A percentile compares a stretch with the other conserved stretches of the same genome.
phyloP scores from a whole-genome alignment of 2,797 vertebrate genomes.

The Phrynocephalus guinanensis region DNA sequence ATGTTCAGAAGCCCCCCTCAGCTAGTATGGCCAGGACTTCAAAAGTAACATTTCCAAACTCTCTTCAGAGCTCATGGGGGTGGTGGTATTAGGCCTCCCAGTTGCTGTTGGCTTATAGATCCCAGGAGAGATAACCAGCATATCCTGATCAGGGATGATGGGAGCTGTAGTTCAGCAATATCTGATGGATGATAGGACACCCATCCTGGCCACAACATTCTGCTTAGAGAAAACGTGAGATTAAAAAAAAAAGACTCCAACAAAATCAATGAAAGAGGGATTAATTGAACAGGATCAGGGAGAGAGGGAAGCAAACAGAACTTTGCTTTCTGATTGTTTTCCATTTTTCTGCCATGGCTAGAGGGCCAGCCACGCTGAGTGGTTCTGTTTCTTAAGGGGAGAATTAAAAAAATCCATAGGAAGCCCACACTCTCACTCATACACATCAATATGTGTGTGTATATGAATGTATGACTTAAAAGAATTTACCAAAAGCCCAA shows the following conservation, averaged over 20 bases:
- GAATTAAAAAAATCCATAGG: background rate
- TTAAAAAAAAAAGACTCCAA: too few relatives aligned
- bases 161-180: background rate
- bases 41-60: background rate
- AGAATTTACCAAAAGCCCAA: conserved; percentile 51
- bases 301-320: conserved; percentile 8
- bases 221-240: too few relatives aligned
- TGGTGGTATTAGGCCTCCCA: background rate
- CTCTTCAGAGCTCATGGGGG: background rate
- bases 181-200: background rate
- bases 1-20: background rate
- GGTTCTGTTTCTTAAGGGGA: conserved; percentile 25
- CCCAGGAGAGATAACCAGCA: background rate
- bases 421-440: background rate
- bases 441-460: background rate
- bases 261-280: too few relatives aligned
- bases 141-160: background rate
- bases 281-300: too few relatives aligned
- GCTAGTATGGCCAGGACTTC: background rate
- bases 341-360: background rate
- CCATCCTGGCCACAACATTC: too few relatives aligned
- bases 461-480: conserved; percentile 43
- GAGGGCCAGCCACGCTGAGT: background rate
- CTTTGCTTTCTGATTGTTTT: background rate
- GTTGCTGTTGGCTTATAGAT: background rate